Base-by-base conservation (phyloP, 2,888 invertebrate species). In the Lapara coniferarum region DNA sequence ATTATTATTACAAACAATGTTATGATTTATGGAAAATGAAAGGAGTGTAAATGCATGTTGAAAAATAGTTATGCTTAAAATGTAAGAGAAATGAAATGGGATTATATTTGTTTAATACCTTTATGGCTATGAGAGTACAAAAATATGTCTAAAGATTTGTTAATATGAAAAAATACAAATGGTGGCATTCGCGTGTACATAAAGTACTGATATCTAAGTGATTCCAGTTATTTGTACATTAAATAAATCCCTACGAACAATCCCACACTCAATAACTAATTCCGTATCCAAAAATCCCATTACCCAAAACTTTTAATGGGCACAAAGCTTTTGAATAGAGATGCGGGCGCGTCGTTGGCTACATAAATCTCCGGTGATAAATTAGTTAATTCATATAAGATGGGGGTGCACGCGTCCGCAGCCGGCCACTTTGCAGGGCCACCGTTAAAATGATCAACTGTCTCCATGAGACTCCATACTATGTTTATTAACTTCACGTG, bases 311-410 rank as follows among this genome's bases (percentile, higher is more conserved):
- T 63, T 63, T 19, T 49, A 49, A 19, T 63, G 13, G 57, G 13
- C 37, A 59, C 59, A 63, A 63, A 63, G 63, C 63, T 63, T 63
- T 63, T 63, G 46, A 49, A 19, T 63, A 49, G 46, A 63, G 81
- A 89, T 88, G 86, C 89, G 87, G 87, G 88, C 77, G 82, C 83
- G 86, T 86, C 86, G 82, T 79, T 85, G 81, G 78, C 79, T 83
- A 85, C 80, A 89, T 89, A 89, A 89, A 89, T 89, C 87, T 88
- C 79, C 73, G 77, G 83, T 85, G 88, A 89, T 89, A 88, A 89
- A 89, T 89, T 89, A 88, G 87, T 84, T 86, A 84, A 89, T 89
- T 88, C 87, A 81, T 80, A 82, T 84, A 86, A 87, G 87, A 86
- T 88, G 85, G 86, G 86, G 85, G 78, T 76, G 82, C 72, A 71